Percentiles rank a stretch among this genome's conserved stretches.
phyloP scores from a whole-genome alignment of 2,113 vertebrate genomes.

The Microcebus tavaratra region DNA sequence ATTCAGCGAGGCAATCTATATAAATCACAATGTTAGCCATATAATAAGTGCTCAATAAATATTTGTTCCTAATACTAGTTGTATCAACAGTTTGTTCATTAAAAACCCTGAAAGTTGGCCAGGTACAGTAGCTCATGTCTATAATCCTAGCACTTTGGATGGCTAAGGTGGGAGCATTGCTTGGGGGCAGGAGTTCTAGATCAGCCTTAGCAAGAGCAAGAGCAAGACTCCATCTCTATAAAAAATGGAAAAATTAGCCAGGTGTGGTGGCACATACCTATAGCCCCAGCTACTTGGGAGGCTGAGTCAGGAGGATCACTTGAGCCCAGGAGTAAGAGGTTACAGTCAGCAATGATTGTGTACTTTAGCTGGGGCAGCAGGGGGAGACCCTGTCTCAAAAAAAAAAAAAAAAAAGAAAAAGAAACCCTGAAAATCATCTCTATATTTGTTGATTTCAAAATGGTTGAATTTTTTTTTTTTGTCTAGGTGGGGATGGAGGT shows the following conservation, averaged over 20 bases:
- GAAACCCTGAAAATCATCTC: neutral
- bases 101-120: neutral
- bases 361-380: neutral
- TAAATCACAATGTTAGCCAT: neutral
- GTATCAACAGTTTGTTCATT: neutral
- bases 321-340: neutral
- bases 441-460: constrained; percentile 42
- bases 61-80: neutral
- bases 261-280: neutral
- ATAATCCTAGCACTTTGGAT: neutral
- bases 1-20: neutral
- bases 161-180: neutral
- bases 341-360: neutral
- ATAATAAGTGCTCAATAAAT: neutral
- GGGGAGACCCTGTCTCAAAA: neutral
- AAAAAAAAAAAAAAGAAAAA: neutral
- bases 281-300: neutral
- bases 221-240: neutral
- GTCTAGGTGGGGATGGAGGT: neutral
- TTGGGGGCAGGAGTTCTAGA: neutral
- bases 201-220: neutral
- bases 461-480: neutral
- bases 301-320: neutral
- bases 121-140: neutral
- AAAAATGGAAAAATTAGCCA: neutral